phyloP scores from a whole-genome alignment of 2,888 invertebrate species.

The Proisotoma minuta region DNA sequence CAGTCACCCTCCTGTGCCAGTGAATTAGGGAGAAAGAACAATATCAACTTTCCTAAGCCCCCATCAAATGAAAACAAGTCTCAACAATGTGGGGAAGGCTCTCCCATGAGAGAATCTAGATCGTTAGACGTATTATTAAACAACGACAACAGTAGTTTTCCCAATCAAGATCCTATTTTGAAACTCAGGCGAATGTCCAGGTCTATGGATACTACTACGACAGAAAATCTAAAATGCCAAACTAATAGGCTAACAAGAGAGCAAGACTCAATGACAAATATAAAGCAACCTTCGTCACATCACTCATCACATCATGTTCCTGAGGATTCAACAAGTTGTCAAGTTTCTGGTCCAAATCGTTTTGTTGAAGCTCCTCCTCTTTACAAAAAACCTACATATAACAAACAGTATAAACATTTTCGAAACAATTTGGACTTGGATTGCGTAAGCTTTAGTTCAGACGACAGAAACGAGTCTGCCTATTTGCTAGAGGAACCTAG shows the following conservation, averaged over 20 bases:
- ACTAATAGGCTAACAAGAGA: no score
- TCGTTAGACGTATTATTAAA: conserved; percentile 62
- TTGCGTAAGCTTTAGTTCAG: conserved; percentile 28
- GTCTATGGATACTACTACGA: conserved; percentile 36
- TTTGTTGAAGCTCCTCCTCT: conserved; percentile 6
- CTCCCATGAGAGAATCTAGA: conserved; percentile 58
- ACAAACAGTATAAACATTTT: conserved; percentile 30
- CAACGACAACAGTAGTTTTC: conserved; percentile 26
- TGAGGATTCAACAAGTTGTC: background rate
- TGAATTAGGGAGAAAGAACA: conserved; percentile 16
- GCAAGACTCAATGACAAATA: background rate
- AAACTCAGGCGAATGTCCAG: conserved; percentile 40
- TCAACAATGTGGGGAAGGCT: conserved; percentile 20
- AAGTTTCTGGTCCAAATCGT: background rate
- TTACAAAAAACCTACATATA: conserved; percentile 33
- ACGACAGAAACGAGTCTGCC: conserved; percentile 32
- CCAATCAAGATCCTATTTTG: conserved; percentile 15
- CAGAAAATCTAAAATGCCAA: no score
- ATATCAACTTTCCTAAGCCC: background rate
- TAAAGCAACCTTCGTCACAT: conserved; percentile 3
- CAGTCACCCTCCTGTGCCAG: conserved; percentile 20
- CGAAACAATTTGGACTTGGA: conserved; percentile 28
- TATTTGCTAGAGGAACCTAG: conserved; percentile 24
- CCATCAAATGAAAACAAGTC: no score
- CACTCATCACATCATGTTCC: conserved; percentile 2